phyloP scores from a whole-genome alignment of 2,888 invertebrate genomes.

The Neoitamus cyanurus region DNA sequence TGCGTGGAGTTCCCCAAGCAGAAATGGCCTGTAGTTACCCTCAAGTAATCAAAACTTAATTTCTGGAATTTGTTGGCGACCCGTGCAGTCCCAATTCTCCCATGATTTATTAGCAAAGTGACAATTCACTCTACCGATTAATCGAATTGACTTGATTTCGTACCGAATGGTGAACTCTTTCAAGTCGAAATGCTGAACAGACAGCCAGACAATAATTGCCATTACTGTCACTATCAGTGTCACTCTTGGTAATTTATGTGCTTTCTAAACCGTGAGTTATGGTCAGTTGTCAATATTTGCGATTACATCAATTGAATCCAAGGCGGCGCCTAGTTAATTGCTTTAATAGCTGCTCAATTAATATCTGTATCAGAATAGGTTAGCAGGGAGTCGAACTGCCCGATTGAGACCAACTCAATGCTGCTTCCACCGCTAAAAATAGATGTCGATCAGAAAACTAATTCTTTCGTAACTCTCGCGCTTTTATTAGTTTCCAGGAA shows the following conservation, averaged over 20 bases:
- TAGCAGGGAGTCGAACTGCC: not conserved
- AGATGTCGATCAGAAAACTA: not conserved
- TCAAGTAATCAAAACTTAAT: not conserved
- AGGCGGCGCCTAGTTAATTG: constrained; percentile 46
- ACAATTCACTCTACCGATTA: constrained; percentile 12
- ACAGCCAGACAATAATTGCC: constrained; percentile 39
- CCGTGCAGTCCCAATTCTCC: not conserved
- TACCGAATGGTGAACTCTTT: constrained; percentile 9
- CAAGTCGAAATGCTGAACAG: constrained; percentile 29
- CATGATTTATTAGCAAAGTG: constrained; percentile 18
- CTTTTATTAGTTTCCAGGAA: not conserved
- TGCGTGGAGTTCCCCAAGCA: not conserved
- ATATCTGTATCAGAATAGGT: constrained; percentile 29
- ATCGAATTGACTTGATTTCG: constrained; percentile 37
- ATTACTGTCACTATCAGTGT: constrained; percentile 44
- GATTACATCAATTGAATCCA: constrained; percentile 39
- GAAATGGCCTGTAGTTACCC: not conserved
- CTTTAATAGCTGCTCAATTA: constrained; percentile 36
- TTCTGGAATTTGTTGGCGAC: not conserved
- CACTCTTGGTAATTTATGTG: constrained; percentile 43
- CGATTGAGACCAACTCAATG: not conserved
- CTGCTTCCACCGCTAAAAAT: not conserved
- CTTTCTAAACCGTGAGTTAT: constrained; percentile 47
- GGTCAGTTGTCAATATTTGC: constrained; percentile 45
- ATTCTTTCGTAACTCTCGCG: not conserved